Percentiles rank a stretch among this genome's conserved stretches.
Conservation (phyloP, 2,113 vertebrate genomes). For the Thomomys bottae region DNA sequence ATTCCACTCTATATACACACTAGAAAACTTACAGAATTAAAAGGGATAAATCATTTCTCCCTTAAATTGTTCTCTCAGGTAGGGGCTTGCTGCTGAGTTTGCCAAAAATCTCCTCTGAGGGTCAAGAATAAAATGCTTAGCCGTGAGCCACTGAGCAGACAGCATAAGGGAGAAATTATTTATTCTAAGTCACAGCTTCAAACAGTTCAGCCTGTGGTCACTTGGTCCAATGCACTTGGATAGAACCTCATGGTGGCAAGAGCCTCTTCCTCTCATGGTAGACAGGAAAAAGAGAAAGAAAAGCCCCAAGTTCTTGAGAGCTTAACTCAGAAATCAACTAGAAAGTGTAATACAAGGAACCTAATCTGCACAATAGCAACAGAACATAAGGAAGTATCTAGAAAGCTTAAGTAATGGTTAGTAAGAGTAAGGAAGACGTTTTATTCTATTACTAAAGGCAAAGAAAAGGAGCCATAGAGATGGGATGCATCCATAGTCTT, state of each 20-base stretch:
- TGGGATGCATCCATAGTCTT: neutral
- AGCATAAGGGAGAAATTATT: no score
- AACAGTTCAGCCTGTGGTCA: no score
- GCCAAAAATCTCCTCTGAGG: no score
- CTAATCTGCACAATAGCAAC: neutral
- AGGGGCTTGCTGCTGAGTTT: no score
- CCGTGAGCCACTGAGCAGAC: no score
- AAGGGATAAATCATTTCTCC: neutral
- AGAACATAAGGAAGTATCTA: neutral
- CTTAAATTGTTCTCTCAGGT: neutral
- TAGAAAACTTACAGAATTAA: neutral
- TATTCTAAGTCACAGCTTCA: no score
- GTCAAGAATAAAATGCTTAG: no score
- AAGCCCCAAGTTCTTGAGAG: neutral
- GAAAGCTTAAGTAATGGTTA: neutral
- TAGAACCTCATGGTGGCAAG: no score
- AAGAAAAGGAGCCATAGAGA: neutral
- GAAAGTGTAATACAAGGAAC: neutral
- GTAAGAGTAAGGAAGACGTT: neutral
- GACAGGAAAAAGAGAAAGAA: neutral
- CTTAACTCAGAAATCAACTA: neutral
- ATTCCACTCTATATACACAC: neutral
- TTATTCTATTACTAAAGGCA: neutral
- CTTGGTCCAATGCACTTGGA: no score
- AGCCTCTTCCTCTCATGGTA: no score